phyloP scores from a whole-genome alignment of 2,113 vertebrate genomes.

The Lipotes vexillifer region DNA sequence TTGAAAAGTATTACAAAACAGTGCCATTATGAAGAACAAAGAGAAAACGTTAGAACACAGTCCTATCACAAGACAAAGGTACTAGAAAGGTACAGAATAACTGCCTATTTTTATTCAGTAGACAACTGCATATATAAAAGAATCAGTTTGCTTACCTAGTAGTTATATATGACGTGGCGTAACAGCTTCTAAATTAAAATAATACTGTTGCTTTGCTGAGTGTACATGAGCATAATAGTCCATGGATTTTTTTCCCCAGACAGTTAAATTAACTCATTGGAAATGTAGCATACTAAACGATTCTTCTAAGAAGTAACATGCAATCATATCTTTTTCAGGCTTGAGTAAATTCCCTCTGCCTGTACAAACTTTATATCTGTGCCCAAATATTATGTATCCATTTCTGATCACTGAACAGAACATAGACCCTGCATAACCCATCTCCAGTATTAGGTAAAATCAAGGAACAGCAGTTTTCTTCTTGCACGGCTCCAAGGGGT shows the following conservation, averaged over 20 bases:
- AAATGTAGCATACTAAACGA: slow-evolving; percentile 50
- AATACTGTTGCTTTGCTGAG: background rate
- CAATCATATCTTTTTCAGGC: slow-evolving; percentile 52
- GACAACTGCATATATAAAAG: background rate
- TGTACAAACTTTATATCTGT: slow-evolving; percentile 46
- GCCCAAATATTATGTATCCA: slow-evolving; percentile 44
- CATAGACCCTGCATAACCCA: background rate
- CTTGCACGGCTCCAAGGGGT: background rate
- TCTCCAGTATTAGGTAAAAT: background rate
- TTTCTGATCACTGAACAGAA: slow-evolving; percentile 13
- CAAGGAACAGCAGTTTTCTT: background rate
- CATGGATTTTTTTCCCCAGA: background rate
- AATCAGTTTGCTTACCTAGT: background rate
- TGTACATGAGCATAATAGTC: background rate
- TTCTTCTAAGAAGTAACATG: slow-evolving; percentile 39
- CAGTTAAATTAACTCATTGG: slow-evolving; percentile 54
- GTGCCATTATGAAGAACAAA: background rate
- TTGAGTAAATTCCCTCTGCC: slow-evolving; percentile 58
- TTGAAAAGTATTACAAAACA: background rate
- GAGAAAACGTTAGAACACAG: background rate
- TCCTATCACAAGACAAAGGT: background rate
- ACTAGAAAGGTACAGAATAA: background rate
- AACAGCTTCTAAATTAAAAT: slow-evolving; percentile 46
- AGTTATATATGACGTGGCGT: background rate
- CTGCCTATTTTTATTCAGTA: background rate